Conservation (phyloP, 2,888 invertebrate species). For the Serrognathus titanus region DNA sequence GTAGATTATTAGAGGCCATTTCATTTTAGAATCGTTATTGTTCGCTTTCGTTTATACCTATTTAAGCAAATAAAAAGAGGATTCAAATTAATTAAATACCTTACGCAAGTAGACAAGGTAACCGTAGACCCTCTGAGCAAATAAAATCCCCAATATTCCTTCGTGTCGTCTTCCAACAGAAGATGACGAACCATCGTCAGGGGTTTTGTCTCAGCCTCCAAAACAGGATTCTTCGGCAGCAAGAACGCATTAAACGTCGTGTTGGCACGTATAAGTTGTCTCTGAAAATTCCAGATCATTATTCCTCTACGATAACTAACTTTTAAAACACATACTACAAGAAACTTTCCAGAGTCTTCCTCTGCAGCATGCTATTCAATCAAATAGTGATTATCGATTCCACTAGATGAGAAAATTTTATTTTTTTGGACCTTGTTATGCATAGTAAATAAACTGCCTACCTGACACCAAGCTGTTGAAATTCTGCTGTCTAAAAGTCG, state of each 20-base stretch:
- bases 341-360: too few relatives aligned
- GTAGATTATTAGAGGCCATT: too few relatives aligned
- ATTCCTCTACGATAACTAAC: not conserved
- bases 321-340: not conserved
- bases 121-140: constrained; percentile 69
- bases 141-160: constrained; percentile 83
- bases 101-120: constrained; percentile 71
- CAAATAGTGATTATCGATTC: not conserved
- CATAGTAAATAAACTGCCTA: constrained; percentile 40
- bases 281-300: constrained; percentile 47
- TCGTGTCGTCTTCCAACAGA: constrained; percentile 72
- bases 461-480: constrained; percentile 80
- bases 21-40: too few relatives aligned
- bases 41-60: too few relatives aligned
- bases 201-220: constrained; percentile 56
- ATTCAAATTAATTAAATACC: constrained; percentile 49
- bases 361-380: not conserved
- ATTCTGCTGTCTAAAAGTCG: constrained; percentile 68
- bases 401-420: too few relatives aligned
- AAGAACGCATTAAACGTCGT: constrained; percentile 75
- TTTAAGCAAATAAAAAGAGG: not conserved
- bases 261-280: constrained; percentile 66
- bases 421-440: not conserved
- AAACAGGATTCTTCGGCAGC: constrained; percentile 59
- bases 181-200: constrained; percentile 69